Evolutionary conservation across 2,797 vertebrate genomes (phyloP).

Genomic region (Crocidura indochinensis): DNA sequence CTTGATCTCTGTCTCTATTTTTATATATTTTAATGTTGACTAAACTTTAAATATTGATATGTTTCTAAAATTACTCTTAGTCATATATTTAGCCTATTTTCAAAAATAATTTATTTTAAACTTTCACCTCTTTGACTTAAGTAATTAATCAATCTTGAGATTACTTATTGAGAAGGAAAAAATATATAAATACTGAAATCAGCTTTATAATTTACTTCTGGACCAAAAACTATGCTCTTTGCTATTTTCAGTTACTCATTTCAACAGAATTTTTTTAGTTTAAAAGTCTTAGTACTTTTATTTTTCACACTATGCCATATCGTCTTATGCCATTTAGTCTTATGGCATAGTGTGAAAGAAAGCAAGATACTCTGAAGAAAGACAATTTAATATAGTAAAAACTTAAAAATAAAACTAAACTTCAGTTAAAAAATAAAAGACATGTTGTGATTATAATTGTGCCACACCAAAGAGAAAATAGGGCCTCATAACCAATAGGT

Average conservation of each 20-base stretch:
- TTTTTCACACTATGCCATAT: too few relatives aligned
- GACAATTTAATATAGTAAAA: slow-evolving; percentile 6
- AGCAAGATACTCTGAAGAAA: slow-evolving; percentile 4
- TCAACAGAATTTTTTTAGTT: background rate
- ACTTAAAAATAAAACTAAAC: background rate
- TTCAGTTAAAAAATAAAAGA: background rate
- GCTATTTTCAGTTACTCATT: background rate
- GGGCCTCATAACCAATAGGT: background rate
- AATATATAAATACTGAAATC: background rate
- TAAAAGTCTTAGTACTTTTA: background rate
- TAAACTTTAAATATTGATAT: too few relatives aligned
- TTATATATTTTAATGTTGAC: too few relatives aligned
- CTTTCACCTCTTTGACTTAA: background rate
- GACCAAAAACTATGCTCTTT: background rate
- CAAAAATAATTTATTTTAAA: background rate
- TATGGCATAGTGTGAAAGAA: slow-evolving; percentile 35
- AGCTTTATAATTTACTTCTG: background rate
- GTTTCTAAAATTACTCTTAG: background rate
- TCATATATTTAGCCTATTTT: background rate
- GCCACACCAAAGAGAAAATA: background rate
- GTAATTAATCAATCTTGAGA: background rate
- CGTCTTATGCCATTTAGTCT: background rate
- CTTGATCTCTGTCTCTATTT: too few relatives aligned
- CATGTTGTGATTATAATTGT: background rate
- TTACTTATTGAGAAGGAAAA: background rate